A percentile compares a stretch with the other conserved stretches of the same genome.
Conservation (phyloP, 2,113 vertebrate genomes). For the Apodemus speciosus region DNA sequence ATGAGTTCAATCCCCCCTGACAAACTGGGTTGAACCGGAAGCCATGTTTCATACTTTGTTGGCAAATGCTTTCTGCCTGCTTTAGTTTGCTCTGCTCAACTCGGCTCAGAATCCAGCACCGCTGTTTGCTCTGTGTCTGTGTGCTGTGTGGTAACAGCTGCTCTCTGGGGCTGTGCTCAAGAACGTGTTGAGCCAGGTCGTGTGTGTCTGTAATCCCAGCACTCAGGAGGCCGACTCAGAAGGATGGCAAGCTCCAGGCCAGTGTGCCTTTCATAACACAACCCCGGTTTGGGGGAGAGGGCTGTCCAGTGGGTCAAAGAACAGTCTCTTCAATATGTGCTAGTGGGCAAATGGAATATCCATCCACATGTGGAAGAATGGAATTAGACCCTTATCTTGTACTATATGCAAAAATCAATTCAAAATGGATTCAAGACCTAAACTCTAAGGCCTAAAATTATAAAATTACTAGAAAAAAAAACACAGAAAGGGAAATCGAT, state of each 20-base stretch:
- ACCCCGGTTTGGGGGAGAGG: background rate
- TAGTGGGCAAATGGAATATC: too few relatives aligned
- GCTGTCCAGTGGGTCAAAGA: background rate
- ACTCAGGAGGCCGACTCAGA: background rate
- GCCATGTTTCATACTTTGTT: background rate
- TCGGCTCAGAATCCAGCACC: background rate
- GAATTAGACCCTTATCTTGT: background rate
- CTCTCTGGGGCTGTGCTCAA: background rate
- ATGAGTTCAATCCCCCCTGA: slow-evolving; percentile 36
- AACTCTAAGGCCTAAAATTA: background rate
- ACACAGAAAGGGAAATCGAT: background rate
- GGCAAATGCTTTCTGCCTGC: background rate
- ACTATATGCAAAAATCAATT: background rate
- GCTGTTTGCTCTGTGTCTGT: background rate
- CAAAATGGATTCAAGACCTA: background rate
- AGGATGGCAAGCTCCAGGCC: background rate
- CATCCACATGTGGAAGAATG: background rate
- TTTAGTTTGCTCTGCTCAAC: background rate
- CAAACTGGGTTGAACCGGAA: background rate
- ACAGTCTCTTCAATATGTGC: background rate
- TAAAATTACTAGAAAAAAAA: background rate
- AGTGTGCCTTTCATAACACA: background rate
- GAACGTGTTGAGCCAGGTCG: background rate
- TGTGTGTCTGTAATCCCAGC: background rate
- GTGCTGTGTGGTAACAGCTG: background rate